phyloP scores from a whole-genome alignment of 2,113 vertebrate species.

The Pituophis catenifer region DNA sequence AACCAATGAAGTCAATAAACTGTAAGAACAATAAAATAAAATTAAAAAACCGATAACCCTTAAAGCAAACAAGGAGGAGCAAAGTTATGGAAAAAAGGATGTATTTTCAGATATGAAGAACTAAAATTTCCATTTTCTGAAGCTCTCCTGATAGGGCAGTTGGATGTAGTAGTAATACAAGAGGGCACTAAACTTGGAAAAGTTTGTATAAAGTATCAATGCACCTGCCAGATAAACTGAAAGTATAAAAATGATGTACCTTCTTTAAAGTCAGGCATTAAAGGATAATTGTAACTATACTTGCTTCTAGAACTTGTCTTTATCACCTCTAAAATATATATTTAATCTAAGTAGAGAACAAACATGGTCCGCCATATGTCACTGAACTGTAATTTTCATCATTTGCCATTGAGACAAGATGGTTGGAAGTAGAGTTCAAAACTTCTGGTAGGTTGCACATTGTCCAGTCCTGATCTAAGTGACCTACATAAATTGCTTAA shows the following conservation, averaged over 20 bases:
- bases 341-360: background rate
- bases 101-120: background rate
- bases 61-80: background rate
- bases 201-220: background rate
- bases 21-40: constrained; percentile 25
- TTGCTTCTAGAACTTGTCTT: background rate
- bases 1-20: background rate
- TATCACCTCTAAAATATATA: background rate
- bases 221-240: constrained; percentile 18
- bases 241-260: background rate
- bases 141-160: background rate
- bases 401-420: background rate
- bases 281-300: background rate
- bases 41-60: background rate
- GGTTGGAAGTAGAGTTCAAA: background rate
- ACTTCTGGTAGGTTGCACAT: background rate
- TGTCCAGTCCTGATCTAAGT: background rate
- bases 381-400: background rate
- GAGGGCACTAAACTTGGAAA: background rate
- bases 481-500: background rate
- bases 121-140: background rate
- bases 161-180: background rate
- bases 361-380: background rate
- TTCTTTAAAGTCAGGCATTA: background rate
- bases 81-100: constrained; percentile 7